Evolutionary conservation across 1,140 invertebrate genomes (phyloP).

Genomic region (Spodoptera litura): DNA sequence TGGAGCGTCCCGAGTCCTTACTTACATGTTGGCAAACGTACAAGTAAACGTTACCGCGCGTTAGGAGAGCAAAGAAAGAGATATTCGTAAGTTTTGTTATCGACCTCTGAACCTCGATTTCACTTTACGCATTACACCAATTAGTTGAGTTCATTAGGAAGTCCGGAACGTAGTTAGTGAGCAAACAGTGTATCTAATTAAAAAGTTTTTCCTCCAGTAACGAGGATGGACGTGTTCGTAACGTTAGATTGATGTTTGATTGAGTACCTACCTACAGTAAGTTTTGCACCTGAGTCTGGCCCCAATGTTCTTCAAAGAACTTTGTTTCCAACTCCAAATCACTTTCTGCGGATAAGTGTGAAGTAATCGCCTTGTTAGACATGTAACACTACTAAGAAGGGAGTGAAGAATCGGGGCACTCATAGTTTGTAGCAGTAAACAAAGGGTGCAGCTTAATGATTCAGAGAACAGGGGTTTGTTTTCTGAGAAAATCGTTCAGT

Average conservation of each 20-base stretch:
- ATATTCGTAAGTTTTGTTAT: slow-evolving; percentile 38
- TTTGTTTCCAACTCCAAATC: slow-evolving; percentile 41
- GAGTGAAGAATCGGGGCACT: background rate
- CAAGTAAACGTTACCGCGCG: slow-evolving; percentile 29
- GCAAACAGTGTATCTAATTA: slow-evolving; percentile 57
- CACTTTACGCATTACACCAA: slow-evolving; percentile 49
- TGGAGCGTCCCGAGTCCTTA: slow-evolving; percentile 15
- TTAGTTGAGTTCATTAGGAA: slow-evolving; percentile 54
- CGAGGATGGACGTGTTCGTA: slow-evolving; percentile 47
- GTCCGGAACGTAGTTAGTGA: slow-evolving; percentile 50
- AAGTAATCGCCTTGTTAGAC: slow-evolving; percentile 42
- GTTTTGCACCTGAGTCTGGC: slow-evolving; percentile 39
- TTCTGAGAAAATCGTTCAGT: background rate
- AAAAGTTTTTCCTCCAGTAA: slow-evolving; percentile 58
- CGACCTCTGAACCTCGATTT: slow-evolving; percentile 37
- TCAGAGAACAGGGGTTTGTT: slow-evolving; percentile 2
- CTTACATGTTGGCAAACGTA: slow-evolving; percentile 35
- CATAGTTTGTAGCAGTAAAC: background rate
- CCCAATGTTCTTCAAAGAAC: slow-evolving; percentile 32
- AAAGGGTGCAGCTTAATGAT: background rate
- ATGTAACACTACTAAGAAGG: slow-evolving; percentile 23
- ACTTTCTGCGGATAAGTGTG: slow-evolving; percentile 40
- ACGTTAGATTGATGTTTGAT: slow-evolving; percentile 54
- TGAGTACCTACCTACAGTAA: slow-evolving; percentile 39
- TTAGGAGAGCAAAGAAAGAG: slow-evolving; percentile 14